Evolutionary conservation across 1,140 invertebrate genomes (phyloP).

Genomic region (Drosophila nikananu): DNA sequence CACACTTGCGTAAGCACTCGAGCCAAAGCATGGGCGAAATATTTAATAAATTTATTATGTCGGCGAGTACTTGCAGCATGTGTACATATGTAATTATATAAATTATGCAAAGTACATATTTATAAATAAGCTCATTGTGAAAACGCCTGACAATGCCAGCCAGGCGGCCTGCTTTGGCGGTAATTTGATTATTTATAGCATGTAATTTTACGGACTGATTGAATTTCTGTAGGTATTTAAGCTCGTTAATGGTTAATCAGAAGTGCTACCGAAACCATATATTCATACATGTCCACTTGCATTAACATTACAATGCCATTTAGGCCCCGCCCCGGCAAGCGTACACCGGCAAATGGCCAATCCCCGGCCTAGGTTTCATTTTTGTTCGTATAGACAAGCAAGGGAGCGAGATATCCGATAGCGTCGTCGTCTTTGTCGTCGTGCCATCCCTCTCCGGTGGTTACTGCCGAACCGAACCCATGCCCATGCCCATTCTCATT

Average conservation of each 20-base stretch:
- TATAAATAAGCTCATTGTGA: slow-evolving; percentile 30
- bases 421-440: slow-evolving; percentile 15
- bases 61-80: slow-evolving; percentile 6
- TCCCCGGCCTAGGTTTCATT: slow-evolving; percentile 34
- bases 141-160: slow-evolving; percentile 21
- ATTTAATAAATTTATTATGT: slow-evolving; percentile 34
- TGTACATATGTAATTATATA: slow-evolving; percentile 36
- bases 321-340: slow-evolving; percentile 41
- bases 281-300: slow-evolving; percentile 28
- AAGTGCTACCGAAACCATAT: slow-evolving; percentile 43
- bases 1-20: slow-evolving; percentile 18
- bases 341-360: slow-evolving; percentile 33
- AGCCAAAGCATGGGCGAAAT: background rate
- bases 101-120: slow-evolving; percentile 46
- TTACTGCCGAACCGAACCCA: slow-evolving; percentile 2
- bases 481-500: background rate
- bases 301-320: slow-evolving; percentile 23
- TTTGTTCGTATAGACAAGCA: slow-evolving; percentile 24
- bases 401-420: slow-evolving; percentile 36
- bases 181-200: slow-evolving; percentile 40
- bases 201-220: slow-evolving; percentile 44
- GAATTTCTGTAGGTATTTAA: slow-evolving; percentile 48
- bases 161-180: background rate
- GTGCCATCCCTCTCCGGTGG: slow-evolving; percentile 36
- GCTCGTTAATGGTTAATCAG: slow-evolving; percentile 46